Evolutionary conservation across 2,888 invertebrate species (phyloP), one percentile per base, ranked within the genome.

Genomic region (Nymphalis polychloros): DNA sequence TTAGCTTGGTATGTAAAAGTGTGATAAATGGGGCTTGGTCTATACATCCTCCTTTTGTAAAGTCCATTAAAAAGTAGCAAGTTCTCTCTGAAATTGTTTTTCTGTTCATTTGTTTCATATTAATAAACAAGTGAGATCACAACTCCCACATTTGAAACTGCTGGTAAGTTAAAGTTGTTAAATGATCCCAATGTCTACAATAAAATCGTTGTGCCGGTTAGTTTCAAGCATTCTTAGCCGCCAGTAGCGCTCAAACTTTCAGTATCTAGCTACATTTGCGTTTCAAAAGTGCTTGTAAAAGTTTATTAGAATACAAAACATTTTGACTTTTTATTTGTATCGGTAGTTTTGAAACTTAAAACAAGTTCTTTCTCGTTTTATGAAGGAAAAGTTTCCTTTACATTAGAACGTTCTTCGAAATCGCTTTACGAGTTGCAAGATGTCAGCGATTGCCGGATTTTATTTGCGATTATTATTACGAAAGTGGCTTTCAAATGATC

Each of bases 261-360:
- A 31, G 53, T 55, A 55, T 55, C 53, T 31, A 55, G 53, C 17
- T 31, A 55, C 64, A 65, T 65, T 65, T 65, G 59, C 59, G 59
- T 59, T 65, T 65, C 64, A 59, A 65, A 52, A 65, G 64, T 27
- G 64, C 64, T 65, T 65, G 64, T 65, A 59, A 65, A 65, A 65
- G 23, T 65, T 65, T 65, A 65, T 52, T 59, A 59, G 50, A 46
- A 59, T 59, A 59, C 59, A 65, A 65, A 65, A 65, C 59, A 59
- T 65, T 65, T 59, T 41, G 17, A 65, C 53, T 55, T 55, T 55
- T 55, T 55, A 55, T 27, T 55, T 17, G 27, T 17, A 55, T 31
- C n/a, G n/a, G 27, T 31, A 55, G 53, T 55, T 55, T 55, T 17
- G 17, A 31, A n/a, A 31, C 13, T 31, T 55, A 17, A 27, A 17